phyloP scores from a whole-genome alignment of 2,797 vertebrate genomes.

The Coregonus suidteri region DNA sequence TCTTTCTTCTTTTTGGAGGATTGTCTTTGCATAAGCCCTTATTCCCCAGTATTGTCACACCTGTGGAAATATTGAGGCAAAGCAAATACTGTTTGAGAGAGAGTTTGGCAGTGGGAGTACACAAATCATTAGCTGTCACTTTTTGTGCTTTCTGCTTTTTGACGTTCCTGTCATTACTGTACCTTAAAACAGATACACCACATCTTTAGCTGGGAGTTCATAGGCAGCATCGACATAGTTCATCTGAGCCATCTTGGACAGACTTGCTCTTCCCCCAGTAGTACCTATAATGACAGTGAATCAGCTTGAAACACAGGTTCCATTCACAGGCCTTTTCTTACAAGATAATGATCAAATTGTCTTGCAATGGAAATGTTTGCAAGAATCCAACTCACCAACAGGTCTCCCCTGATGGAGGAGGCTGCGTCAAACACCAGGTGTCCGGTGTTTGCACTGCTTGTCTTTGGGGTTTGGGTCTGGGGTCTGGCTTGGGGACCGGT shows the following conservation, averaged over 20 bases:
- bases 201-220: slow-evolving; percentile 50
- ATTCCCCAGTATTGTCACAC: slow-evolving; percentile 72
- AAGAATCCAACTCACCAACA: not conserved
- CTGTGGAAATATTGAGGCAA: slow-evolving; percentile 52
- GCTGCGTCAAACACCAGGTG: slow-evolving; percentile 62
- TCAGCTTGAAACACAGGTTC: not conserved
- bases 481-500: slow-evolving; percentile 33
- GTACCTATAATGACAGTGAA: slow-evolving; percentile 50
- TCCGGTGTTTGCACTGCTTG: slow-evolving; percentile 60
- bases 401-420: slow-evolving; percentile 40
- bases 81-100: too few species aligned
- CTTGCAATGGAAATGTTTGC: not conserved
- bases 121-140: too few species aligned
- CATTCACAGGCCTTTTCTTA: not conserved
- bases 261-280: slow-evolving; percentile 66
- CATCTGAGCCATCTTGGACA: slow-evolving; percentile 45
- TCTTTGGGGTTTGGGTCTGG: slow-evolving; percentile 42
- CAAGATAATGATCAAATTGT: too few species aligned
- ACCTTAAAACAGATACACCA: slow-evolving; percentile 69
- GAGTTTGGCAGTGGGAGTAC: too few species aligned
- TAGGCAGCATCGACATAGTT: slow-evolving; percentile 68
- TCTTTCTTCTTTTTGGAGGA: too few species aligned
- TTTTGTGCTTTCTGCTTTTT: too few species aligned
- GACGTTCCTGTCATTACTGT: not conserved
- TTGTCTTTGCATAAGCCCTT: slow-evolving; percentile 4